These are phyloP conservation scores for Melozone crissalis DNA, from an alignment of 2,113 vertebrate species.

Conservation along the genomic window DNA sequence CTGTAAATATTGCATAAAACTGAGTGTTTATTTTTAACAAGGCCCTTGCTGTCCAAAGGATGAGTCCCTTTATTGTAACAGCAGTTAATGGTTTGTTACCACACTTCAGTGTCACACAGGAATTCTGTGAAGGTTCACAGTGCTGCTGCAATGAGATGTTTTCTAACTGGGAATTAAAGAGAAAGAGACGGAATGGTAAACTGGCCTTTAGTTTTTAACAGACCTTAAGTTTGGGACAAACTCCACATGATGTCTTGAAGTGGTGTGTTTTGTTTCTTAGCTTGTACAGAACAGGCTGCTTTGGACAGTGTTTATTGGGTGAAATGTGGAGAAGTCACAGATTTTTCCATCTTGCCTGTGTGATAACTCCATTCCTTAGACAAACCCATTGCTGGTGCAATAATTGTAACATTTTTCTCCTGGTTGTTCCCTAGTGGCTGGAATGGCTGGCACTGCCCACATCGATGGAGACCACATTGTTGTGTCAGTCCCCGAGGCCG, in stretches of 20 bases:
- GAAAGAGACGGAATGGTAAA: background rate
- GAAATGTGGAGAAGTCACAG: background rate
- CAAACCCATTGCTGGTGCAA: background rate
- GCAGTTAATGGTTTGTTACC: background rate
- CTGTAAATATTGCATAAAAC: background rate
- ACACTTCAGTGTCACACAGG: background rate
- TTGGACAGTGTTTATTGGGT: background rate
- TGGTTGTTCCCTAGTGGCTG: slow-evolving; percentile 83
- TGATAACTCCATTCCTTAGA: background rate
- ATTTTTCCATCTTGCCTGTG: background rate
- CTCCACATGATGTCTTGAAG: background rate
- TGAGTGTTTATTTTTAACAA: background rate
- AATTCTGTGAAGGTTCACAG: background rate
- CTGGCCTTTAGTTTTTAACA: background rate
- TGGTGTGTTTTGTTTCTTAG: background rate
- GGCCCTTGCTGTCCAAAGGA: background rate
- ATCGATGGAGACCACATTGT: slow-evolving; percentile 98
- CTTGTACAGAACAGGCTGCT: background rate
- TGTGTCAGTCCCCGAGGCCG: slow-evolving; percentile 95
- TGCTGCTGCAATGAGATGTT: background rate
- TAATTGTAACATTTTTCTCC: slow-evolving; percentile 50
- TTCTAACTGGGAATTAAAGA: background rate
- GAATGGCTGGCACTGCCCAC: slow-evolving; percentile 96
- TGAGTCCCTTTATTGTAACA: background rate
- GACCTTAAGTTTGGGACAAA: background rate